Evolutionary conservation across 2,797 vertebrate genomes (phyloP), one percentile per base, ranked within the genome.

Genomic region (Pagetopsis macropterus): DNA sequence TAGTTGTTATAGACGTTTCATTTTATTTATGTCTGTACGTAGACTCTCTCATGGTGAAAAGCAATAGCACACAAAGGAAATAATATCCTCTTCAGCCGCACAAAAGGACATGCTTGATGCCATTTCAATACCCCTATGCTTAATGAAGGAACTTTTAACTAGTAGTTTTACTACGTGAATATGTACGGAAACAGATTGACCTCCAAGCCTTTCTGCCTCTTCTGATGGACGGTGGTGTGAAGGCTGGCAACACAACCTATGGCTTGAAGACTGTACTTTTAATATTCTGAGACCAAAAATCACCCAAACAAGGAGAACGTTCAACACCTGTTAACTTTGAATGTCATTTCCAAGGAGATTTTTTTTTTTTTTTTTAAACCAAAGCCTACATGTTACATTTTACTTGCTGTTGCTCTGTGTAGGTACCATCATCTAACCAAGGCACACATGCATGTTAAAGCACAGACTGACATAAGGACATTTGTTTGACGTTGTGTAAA

Each of bases 271-370:
- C 52, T 51, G 43, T 81, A 64, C 51, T 76, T 27, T 27, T 66
- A 63, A 66, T 46, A 55, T n/a, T 77, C 48, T 23, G 10, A 85
- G 83, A 90, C 90, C 88, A 91, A 89, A 88, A 78, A 82, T 51
- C 10, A 19, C 31, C 45, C 23, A 0, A 73, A 52, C 31, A 63
- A 72, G 12, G 17, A 68, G 55, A 31, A 15, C 0, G 12, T 9
- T 44, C 5, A 57, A 45, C 58, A 70, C 40, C 52, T 33, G 13
- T 50, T 43, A 27, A 65, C 43, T 33, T 9, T 55, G 5, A 66
- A 51, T 3, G 21, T 75, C 67, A 33, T 75, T 78, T 70, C 55
- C 45, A 37, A 17, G 40, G 49, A 77, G 23, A 60, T 70, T 2
- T 27, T n/a, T 27, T 21, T 23, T 37, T 65, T 61, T 23, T 43